These are phyloP conservation scores for Microchirus variegatus DNA, from an alignment of 2,797 vertebrate species.

Conservation along the genomic window DNA sequence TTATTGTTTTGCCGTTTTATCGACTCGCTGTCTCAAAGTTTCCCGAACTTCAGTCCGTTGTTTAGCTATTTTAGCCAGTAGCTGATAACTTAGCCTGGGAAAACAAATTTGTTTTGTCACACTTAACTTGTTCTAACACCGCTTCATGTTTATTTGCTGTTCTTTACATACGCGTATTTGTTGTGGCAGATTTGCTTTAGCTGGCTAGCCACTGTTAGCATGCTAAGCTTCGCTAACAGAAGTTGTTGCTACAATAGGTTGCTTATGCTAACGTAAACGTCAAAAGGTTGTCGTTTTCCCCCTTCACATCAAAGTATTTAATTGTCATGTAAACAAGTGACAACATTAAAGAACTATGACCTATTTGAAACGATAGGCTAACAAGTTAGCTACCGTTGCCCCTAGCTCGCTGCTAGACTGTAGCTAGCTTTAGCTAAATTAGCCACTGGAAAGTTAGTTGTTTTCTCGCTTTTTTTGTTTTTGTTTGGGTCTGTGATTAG, in stretches of 20 bases:
- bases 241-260: conserved; percentile 22
- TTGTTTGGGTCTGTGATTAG: conserved; percentile 31
- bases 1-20: conserved; percentile 34
- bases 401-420: not conserved
- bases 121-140: rapidly evolving
- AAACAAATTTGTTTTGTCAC: not conserved
- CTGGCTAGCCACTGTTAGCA: conserved; percentile 57
- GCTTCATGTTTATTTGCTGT: not conserved
- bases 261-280: not conserved
- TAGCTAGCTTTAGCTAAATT: conserved; percentile 49
- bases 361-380: too few species aligned
- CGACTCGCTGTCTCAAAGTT: conserved; percentile 60
- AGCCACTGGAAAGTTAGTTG: conserved; percentile 14
- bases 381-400: too few species aligned
- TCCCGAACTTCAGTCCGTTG: conserved; percentile 64
- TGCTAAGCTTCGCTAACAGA: conserved; percentile 26
- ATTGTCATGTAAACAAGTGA: rapidly evolving
- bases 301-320: rapidly evolving
- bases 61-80: conserved; percentile 39
- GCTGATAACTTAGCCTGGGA: conserved; percentile 6
- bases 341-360: too few species aligned
- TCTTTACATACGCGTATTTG: conserved; percentile 2
- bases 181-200: not conserved
- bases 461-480: not conserved
- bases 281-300: not conserved